Evolutionary conservation across 1,140 invertebrate species (phyloP), one percentile per base, ranked within the genome.

Genomic region (Palaemon carinicauda): DNA sequence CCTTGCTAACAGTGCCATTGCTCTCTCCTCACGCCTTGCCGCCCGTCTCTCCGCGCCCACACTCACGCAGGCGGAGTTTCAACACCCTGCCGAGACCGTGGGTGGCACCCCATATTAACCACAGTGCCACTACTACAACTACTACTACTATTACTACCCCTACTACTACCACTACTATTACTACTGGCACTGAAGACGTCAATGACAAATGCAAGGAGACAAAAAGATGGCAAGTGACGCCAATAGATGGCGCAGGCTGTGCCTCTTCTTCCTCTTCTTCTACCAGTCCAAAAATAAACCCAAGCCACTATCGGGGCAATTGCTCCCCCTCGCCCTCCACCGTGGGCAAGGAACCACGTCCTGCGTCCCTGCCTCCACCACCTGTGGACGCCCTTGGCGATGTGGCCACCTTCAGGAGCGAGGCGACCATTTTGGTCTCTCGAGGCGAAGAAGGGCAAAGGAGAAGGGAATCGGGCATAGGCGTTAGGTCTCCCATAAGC

Each of bases 1-100:
- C 85, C 9, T 56, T 74, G 31, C 82, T 84, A 19, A 84, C 82
- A 0, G 82, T 87, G 12, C 79, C 79, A 9, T 14, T 65, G 12
- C 14, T 41, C 50, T 51, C 85, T 0, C 52, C 85, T 29, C 41
- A 41, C 41, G 10, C 78, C 15, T 14, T 75, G 2, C 53, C 80
- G n/a, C 84, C 84, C 29, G 31, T 75, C 60, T 80, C 80, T 15
- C 79, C 83, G 21, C 79, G 88, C 21, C 84, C 60, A 4, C 73
- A 54, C n/a, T 53, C 71, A 4, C 14, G 74, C 29, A 71, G 84
- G 21, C 73, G 80, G 24, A 87, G 83, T 24, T 89, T 89, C 84
- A 89, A 89, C 52, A n/a, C 88, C 19, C 80, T 74, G 1, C 88
- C 88, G 9, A 73, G 84, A 21, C 88, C 88, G 21, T 89, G 82